Evolutionary conservation across 2,888 invertebrate species (phyloP).

Genomic region (Drosophila meridionalis): DNA sequence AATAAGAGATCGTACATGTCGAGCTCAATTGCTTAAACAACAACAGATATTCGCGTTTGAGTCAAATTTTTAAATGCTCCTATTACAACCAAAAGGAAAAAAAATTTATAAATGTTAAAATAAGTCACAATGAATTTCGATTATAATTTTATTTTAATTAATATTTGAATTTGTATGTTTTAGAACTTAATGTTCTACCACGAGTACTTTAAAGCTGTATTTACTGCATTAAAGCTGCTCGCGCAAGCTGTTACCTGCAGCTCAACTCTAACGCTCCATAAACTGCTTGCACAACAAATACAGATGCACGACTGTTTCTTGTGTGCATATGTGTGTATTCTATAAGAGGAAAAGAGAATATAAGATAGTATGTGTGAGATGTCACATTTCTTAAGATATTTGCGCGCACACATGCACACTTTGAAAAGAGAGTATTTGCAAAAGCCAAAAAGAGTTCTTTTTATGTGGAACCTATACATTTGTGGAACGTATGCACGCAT

Average conservation of each 20-base stretch:
- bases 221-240: not conserved
- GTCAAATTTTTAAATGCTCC: too few relatives aligned
- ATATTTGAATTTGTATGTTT: too few relatives aligned
- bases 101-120: too few relatives aligned
- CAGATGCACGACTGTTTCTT: not conserved
- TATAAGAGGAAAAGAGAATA: not conserved
- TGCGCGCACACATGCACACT: too few relatives aligned
- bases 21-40: too few relatives aligned
- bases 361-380: not conserved
- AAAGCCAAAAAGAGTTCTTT: not conserved
- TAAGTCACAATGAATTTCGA: too few relatives aligned
- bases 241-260: not conserved
- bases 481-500: not conserved
- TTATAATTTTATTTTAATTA: too few relatives aligned
- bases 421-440: not conserved
- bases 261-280: not conserved
- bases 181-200: too few relatives aligned
- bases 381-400: not conserved
- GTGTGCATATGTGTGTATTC: not conserved
- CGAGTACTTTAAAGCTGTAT: too few relatives aligned
- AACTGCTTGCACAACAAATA: too few relatives aligned
- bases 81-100: too few relatives aligned
- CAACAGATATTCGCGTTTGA: too few relatives aligned
- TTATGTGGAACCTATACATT: not conserved
- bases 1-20: not conserved